Evolutionary conservation across 1,140 invertebrate species (phyloP).

Genomic region (Halyomorpha halys): DNA sequence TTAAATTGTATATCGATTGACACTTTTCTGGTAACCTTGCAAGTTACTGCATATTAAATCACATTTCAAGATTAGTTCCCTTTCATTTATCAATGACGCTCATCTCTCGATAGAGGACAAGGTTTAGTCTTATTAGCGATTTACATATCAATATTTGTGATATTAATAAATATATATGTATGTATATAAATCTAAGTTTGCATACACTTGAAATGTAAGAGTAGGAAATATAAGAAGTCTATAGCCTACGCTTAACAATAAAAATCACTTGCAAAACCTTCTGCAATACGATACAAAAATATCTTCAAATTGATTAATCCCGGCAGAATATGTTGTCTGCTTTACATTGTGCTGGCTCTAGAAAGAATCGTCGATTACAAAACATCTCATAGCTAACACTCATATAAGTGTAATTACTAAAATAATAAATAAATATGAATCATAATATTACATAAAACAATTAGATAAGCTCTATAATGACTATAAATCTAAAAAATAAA

Average conservation of each 20-base stretch:
- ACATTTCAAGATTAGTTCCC: neutral
- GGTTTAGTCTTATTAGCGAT: too few relatives aligned
- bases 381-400: neutral
- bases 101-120: too few relatives aligned
- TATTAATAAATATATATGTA: too few relatives aligned
- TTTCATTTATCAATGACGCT: too few relatives aligned
- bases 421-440: constrained; percentile 22
- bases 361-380: constrained; percentile 2
- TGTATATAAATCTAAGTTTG: too few relatives aligned
- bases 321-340: neutral
- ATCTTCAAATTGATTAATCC: constrained; percentile 2
- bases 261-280: constrained; percentile 1
- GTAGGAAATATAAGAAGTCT: neutral
- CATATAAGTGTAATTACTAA: neutral
- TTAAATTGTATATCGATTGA: neutral
- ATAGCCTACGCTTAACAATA: neutral
- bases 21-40: constrained; percentile 5
- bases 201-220: too few relatives aligned
- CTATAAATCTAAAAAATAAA: constrained; percentile 18
- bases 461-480: constrained; percentile 25
- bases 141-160: too few relatives aligned
- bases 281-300: constrained; percentile 7
- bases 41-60: neutral
- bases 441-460: constrained; percentile 22
- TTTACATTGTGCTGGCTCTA: neutral